Evolutionary conservation across 2,797 vertebrate genomes (phyloP), one percentile per base, ranked within the genome.

Genomic region (Pipistrellus kuhlii): DNA sequence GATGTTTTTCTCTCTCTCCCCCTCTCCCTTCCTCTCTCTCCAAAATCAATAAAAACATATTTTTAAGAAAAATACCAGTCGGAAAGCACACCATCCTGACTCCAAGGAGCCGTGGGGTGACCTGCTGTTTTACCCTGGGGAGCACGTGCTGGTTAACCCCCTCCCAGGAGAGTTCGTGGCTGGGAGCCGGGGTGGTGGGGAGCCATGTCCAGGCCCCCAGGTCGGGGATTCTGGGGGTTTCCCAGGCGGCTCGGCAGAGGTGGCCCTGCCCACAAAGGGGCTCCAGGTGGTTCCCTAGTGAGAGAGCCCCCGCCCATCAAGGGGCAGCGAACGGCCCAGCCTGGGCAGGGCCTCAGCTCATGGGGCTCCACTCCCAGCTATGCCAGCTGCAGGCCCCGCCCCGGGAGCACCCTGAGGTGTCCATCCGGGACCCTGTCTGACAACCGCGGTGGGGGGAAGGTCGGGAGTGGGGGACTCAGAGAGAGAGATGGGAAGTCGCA

Each of bases 261-360:
- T 55, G 25, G 32, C n/a, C 73, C 5, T 3, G 21, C 64, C 32
- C 0, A 0, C 2, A 44, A 59, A 62, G 71, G 41, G 44, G 71
- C 59, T 85, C 75, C 44, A 44, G 59, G 81, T 93, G 81, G 68
- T 91, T 95, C 77, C 85, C 91, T 84, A 46, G 8, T 10, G 35
- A 78, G 69, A 77, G 75, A 30, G 14, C 18, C 32, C 73, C 59
- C 48, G 17, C 23, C 64, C 10, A 57, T 41, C 38, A 4, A 2
- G 32, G 51, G 68, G 48, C 15, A 44, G 62, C 1, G 18, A 76
- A 55, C 4, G 18, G 68, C 73, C 77, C 14, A 11, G 32, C 7
- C 20, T 20, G 6, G 44, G 15, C 21, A 53, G 66, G 62, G 21
- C 23, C 44, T 72, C 21, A 2, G 46, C 59, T 75, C n/a, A 6